phyloP scores from a whole-genome alignment of 2,888 invertebrate genomes.

The Meteorus colon region DNA sequence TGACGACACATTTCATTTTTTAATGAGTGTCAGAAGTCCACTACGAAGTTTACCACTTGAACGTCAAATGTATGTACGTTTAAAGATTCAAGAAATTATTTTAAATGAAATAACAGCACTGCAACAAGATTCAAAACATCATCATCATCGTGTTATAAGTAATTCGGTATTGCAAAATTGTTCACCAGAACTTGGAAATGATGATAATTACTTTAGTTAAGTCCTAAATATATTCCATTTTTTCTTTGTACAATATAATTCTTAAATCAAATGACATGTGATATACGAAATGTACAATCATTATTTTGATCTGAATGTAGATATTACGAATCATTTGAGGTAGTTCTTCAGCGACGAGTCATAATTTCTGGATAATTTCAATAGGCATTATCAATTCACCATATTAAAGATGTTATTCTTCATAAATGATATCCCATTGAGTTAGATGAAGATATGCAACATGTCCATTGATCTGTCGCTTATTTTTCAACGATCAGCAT shows the following conservation, averaged over 20 bases:
- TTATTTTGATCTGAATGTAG: constrained; percentile 1
- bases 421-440: too few species aligned
- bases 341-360: background rate
- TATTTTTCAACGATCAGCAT: too few species aligned
- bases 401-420: too few species aligned
- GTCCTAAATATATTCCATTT: background rate
- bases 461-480: too few species aligned
- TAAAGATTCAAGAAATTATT: constrained; percentile 63
- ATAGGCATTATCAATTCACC: too few species aligned
- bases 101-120: constrained; percentile 61
- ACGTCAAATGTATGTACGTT: constrained; percentile 61
- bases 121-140: constrained; percentile 55
- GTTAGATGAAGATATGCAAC: too few species aligned
- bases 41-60: constrained; percentile 61
- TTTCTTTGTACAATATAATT: constrained; percentile 9
- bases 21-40: constrained; percentile 63
- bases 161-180: constrained; percentile 49
- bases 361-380: too few species aligned
- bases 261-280: constrained; percentile 7
- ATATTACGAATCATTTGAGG: background rate
- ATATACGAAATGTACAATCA: constrained; percentile 15
- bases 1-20: constrained; percentile 63
- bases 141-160: constrained; percentile 49
- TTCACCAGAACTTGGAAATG: constrained; percentile 49
- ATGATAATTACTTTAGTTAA: constrained; percentile 42